Conservation (phyloP, 1,140 invertebrate species). For the Papilio glaucus region DNA sequence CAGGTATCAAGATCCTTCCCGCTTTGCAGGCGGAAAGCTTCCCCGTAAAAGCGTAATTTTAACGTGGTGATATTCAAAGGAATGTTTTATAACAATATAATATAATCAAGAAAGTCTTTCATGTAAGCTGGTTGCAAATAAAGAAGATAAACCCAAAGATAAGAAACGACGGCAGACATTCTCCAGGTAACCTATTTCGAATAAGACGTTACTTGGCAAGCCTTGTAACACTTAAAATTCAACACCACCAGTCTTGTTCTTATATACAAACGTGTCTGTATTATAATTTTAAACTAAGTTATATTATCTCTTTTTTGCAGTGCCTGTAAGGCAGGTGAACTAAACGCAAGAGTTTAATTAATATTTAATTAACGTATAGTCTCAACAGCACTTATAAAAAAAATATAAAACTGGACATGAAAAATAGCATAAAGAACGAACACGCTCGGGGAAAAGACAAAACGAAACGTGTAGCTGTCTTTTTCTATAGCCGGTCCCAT, state of each 20-base stretch:
- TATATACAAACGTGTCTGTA: too few species aligned
- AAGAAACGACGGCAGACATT: too few species aligned
- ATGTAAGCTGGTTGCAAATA: too few species aligned
- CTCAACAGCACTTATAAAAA: not conserved
- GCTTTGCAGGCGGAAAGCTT: not conserved
- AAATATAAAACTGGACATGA: not conserved
- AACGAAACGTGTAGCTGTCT: slow-evolving; percentile 8
- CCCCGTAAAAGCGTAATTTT: slow-evolving; percentile 25
- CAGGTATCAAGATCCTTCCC: slow-evolving; percentile 15
- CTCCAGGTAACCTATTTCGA: too few species aligned
- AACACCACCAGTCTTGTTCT: too few species aligned
- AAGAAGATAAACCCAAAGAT: too few species aligned
- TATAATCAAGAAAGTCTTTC: not conserved
- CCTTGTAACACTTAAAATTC: too few species aligned
- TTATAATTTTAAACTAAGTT: too few species aligned
- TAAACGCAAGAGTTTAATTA: not conserved
- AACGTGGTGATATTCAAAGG: not conserved
- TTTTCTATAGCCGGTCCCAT: slow-evolving; percentile 18
- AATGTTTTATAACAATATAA: not conserved
- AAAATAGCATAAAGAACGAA: slow-evolving; percentile 8
- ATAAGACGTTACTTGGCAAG: too few species aligned
- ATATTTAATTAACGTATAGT: not conserved
- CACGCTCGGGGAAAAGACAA: slow-evolving; percentile 13
- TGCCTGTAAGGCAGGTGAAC: too few species aligned
- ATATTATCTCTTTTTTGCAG: too few species aligned